These are phyloP conservation scores for Stenodera caucasica DNA, from an alignment of 2,888 invertebrate genomes.

Conservation along the genomic window DNA sequence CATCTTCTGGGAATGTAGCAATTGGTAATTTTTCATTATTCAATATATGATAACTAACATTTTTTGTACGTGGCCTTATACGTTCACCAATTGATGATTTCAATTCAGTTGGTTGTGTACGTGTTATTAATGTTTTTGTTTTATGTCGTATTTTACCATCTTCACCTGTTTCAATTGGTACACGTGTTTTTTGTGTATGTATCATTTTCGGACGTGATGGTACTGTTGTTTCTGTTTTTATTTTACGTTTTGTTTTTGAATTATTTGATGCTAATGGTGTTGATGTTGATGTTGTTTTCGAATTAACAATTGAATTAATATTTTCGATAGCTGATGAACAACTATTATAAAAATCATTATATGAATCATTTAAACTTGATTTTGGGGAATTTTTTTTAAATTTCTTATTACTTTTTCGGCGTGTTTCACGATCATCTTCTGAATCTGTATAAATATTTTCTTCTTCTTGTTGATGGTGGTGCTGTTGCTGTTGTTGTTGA, in stretches of 20 bases:
- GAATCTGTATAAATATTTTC: constrained; percentile 46
- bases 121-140: constrained; percentile 61
- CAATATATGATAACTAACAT: constrained; percentile 64
- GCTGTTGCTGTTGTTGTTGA: background rate
- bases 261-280: constrained; percentile 21
- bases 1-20: constrained; percentile 58
- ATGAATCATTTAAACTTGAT: constrained; percentile 47
- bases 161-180: constrained; percentile 58
- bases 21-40: constrained; percentile 58
- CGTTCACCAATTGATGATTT: constrained; percentile 57
- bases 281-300: constrained; percentile 46
- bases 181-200: constrained; percentile 69
- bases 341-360: constrained; percentile 56
- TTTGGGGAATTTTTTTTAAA: constrained; percentile 50
- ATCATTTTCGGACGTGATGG: constrained; percentile 74
- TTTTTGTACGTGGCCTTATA: constrained; percentile 65
- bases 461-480: constrained; percentile 37
- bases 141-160: constrained; percentile 61
- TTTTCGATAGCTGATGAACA: constrained; percentile 57
- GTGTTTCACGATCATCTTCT: constrained; percentile 45
- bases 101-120: constrained; percentile 58
- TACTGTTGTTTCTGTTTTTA: constrained; percentile 46
- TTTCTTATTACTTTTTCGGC: constrained; percentile 46
- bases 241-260: constrained; percentile 45
- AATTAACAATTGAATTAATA: constrained; percentile 56